A percentile compares a stretch with the other conserved stretches of the same genome.
Conservation (phyloP, 2,888 invertebrate genomes). For the Stegana nigrithorax region DNA sequence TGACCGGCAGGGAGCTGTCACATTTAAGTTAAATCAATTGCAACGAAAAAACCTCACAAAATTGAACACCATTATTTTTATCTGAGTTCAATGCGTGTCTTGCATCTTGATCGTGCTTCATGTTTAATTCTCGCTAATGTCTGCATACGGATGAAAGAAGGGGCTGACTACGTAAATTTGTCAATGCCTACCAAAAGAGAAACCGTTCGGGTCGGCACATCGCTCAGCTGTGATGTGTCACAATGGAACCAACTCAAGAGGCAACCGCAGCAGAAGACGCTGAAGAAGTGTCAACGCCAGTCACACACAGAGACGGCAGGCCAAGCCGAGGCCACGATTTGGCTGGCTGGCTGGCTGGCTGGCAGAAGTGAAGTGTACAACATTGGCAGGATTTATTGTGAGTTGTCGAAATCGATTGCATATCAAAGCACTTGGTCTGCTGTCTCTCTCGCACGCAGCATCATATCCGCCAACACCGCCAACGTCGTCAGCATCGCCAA, state of each 20-base stretch:
- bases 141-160: no score
- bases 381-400: conserved; percentile 16
- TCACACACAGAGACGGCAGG: background rate
- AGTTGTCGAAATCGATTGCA: conserved; percentile 26
- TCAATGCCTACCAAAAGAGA: background rate
- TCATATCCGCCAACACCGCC: background rate
- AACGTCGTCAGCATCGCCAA: background rate
- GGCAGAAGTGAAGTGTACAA: background rate
- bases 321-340: background rate
- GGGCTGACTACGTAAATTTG: conserved; percentile 12
- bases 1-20: no score
- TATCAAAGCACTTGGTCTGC: background rate
- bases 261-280: background rate
- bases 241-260: background rate
- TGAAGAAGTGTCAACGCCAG: background rate
- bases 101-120: no score
- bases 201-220: background rate
- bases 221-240: no score
- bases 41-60: background rate
- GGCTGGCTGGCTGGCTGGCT: no score
- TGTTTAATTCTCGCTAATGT: no score
- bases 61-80: no score
- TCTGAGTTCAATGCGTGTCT: no score
- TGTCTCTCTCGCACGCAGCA: background rate
- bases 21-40: background rate